Conservation (phyloP, 1,140 invertebrate genomes). For the Mycetomoellerius zeteki region DNA sequence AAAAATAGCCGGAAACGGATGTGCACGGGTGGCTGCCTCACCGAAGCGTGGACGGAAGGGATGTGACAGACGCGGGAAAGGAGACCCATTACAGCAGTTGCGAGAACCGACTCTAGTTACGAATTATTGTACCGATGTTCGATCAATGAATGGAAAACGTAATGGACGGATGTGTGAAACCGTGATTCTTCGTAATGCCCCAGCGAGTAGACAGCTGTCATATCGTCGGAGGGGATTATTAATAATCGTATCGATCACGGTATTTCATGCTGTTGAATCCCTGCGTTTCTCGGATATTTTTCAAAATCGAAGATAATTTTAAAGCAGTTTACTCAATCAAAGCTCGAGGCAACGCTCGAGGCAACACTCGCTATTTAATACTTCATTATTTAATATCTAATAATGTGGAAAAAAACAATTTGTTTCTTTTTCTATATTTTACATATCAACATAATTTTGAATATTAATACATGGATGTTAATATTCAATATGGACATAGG, state of each 20-base stretch:
- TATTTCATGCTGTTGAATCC: not conserved
- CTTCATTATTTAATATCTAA: not conserved
- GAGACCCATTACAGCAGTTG: constrained; percentile 65
- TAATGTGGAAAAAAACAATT: not conserved
- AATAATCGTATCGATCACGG: constrained; percentile 10
- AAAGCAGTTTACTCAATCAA: not conserved
- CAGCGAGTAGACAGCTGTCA: not conserved
- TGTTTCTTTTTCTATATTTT: not conserved
- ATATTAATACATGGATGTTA: constrained; percentile 6
- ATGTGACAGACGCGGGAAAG: not conserved
- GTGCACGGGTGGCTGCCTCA: constrained; percentile 62
- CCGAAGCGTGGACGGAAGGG: constrained; percentile 5
- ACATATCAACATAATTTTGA: not conserved
- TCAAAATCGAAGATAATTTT: not conserved
- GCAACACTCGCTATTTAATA: not conserved
- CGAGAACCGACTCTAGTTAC: constrained; percentile 51
- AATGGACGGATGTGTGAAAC: constrained; percentile 58
- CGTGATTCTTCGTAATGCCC: constrained; percentile 31
- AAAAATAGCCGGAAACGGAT: constrained; percentile 79
- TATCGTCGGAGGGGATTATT: constrained; percentile 10
- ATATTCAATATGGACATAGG: not conserved
- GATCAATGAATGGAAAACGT: constrained; percentile 50
- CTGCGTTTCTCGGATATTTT: not conserved
- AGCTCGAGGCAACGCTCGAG: too few relatives aligned
- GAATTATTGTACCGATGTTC: constrained; percentile 65